phyloP scores from a whole-genome alignment of 2,888 invertebrate genomes.

The Halictus quadricinctus region DNA sequence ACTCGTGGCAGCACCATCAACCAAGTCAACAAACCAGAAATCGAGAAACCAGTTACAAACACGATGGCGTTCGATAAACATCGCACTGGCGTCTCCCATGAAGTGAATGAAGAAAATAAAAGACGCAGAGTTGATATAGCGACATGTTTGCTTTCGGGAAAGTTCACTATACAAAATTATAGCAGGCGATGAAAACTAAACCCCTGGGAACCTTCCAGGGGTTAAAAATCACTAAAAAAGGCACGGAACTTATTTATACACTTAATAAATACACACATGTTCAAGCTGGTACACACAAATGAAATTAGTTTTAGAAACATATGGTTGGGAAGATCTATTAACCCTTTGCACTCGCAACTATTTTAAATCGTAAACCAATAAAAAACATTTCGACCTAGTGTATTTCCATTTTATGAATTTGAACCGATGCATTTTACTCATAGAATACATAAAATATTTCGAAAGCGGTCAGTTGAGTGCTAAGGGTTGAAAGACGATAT shows the following conservation, averaged over 20 bases:
- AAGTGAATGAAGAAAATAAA: not conserved
- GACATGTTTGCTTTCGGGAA: not conserved
- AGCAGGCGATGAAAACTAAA: not conserved
- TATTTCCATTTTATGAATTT: too few species aligned
- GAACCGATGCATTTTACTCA: too few species aligned
- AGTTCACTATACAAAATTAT: not conserved
- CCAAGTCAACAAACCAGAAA: not conserved
- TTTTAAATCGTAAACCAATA: too few species aligned
- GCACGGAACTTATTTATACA: not conserved
- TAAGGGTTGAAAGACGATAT: not conserved
- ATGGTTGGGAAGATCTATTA: too few species aligned
- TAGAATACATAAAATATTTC: too few species aligned
- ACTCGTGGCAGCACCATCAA: conserved; percentile 1
- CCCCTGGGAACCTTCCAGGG: too few species aligned
- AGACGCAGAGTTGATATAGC: not conserved
- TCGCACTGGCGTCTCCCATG: not conserved
- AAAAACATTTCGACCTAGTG: too few species aligned
- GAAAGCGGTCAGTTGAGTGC: not conserved
- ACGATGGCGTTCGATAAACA: not conserved
- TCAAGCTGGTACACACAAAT: not conserved
- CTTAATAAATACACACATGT: not conserved
- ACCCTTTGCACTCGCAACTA: too few species aligned
- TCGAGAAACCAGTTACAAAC: not conserved
- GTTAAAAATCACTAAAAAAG: not conserved
- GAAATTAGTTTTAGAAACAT: too few species aligned